Base-by-base conservation (phyloP, 2,113 vertebrate species). In the Antechinus flavipes region DNA sequence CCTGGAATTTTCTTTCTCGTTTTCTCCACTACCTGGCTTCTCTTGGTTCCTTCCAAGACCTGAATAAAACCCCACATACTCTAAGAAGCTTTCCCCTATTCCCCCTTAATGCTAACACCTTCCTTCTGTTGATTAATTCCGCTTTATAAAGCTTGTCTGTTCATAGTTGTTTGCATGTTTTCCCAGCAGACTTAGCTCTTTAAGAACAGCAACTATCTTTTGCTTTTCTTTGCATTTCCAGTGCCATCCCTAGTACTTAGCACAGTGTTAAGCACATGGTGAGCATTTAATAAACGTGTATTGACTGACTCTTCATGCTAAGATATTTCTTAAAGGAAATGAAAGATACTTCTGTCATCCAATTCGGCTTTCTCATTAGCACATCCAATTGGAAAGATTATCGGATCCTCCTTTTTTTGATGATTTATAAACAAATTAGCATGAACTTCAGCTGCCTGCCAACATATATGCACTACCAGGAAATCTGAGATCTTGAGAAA, bases 361-460 rank as follows among this genome's bases (percentile, higher is more conserved):
- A 93, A 49, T 94, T 95, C 5, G 4, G 91, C 90, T 96, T 96
- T 90, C 94, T 91, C 9, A 61, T 58, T 46, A 52, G 91, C 56
- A 91, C 94, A 3, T 93, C 93, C 94, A 96, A 94, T 96, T 96
- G 94, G 91, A 97, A 93, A 96, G 93, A 76, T 89, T 93, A 94
- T 96, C 96, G 97, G 96, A 97, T 93, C 90, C 93, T 89, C 95
- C 68, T 90, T 56, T 96, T 50, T 97, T 96, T 98, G 96, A 97
- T 97, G 95, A 95, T 90, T 93, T 93, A 95, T 95, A 97, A 96
- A 96, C 96, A 98, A 97, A 97, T 97, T 96, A 97, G 54, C 95
- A 68, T 42, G 0, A 91, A 93, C 94, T 91, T 54, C 93, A 54
- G 94, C 97, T 89, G 54, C 47, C 10, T 96, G 97, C 97, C 22